Conservation (phyloP, 2,888 invertebrate species). For the Cosmorhoe ocellata region DNA sequence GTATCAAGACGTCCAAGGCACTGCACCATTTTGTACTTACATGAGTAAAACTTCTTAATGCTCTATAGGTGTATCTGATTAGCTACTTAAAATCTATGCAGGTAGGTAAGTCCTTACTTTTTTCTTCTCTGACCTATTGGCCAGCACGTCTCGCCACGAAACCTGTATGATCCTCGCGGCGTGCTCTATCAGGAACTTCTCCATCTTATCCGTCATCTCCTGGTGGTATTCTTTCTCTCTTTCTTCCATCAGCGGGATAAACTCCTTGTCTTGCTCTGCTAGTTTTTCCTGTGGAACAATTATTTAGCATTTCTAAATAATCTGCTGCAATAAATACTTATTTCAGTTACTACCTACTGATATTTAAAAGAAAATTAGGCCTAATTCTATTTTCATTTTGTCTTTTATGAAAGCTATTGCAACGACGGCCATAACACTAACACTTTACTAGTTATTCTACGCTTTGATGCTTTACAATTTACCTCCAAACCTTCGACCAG, state of each 20-base stretch:
- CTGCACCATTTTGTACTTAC: no score
- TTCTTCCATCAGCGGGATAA: conserved; percentile 81
- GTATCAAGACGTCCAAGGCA: no score
- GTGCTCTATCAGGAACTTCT: conserved; percentile 65
- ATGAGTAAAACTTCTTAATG: no score
- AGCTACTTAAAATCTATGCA: no score
- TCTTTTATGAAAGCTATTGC: no score
- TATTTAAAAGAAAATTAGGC: no score
- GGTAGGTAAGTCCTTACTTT: no score
- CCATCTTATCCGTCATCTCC: conserved; percentile 77
- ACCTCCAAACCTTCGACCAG: conserved; percentile 74
- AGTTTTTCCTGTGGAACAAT: conserved; percentile 57
- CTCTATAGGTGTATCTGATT: no score
- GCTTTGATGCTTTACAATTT: neutral
- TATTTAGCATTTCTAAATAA: neutral
- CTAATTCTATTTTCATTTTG: no score
- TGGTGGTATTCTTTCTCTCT: conserved; percentile 80
- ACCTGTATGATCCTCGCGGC: conserved; percentile 69
- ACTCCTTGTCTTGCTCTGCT: conserved; percentile 79
- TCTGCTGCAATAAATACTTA: no score
- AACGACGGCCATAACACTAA: no score
- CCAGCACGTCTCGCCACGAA: conserved; percentile 67
- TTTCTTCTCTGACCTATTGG: conserved; percentile 68
- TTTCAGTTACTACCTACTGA: no score
- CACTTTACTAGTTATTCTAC: neutral